Evolutionary conservation across 2,888 invertebrate species (phyloP), one percentile per base, ranked within the genome.

Genomic region (Caenorhabditis parvicauda): DNA sequence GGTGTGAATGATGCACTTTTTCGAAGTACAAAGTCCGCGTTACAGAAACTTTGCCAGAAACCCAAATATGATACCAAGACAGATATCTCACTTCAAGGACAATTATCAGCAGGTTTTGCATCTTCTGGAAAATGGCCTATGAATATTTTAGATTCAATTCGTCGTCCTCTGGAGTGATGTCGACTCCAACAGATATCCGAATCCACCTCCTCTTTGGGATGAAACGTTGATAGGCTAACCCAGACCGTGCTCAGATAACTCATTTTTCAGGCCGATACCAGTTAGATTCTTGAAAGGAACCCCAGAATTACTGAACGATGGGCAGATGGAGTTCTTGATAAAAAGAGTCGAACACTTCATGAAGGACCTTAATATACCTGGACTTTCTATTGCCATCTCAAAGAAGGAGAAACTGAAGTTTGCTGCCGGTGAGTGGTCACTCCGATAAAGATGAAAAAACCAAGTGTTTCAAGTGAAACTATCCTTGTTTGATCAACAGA

Each of bases 401-500:
- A 76, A 74, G 54, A 61, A 79, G 50, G 79, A 79, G 51, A 60
- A 70, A 50, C 68, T 79, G 45, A 79, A 80, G 57, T 79, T 78
- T 44, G 79, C 79, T 24, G 79, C 79, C 27, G 79, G 77, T 76
- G n/a, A n/a, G n/a, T n/a, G n/a, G n/a, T n/a, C n/a, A n/a, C n/a
- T n/a, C n/a, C n/a, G 29, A 27, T n/a, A 28, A 37, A 25, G 27
- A 35, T 39, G 24, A 24, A 46, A 27, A 5, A 25, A 22, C 22
- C 41, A 35, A 44, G 44, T 37, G 37, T 9, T 17, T 6, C 7
- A n/a, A 3, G 17, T 35, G 45, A 50, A 55, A 55, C 35, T 14
- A n/a, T n/a, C n/a, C n/a, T n/a, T n/a, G n/a, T n/a, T n/a, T n/a
- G n/a, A n/a, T n/a, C n/a, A n/a, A n/a, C n/a, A n/a, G n/a, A n/a